phyloP scores from a whole-genome alignment of 35 echinoderm and acorn worm genomes.

The Apostichopus parvimensis region DNA sequence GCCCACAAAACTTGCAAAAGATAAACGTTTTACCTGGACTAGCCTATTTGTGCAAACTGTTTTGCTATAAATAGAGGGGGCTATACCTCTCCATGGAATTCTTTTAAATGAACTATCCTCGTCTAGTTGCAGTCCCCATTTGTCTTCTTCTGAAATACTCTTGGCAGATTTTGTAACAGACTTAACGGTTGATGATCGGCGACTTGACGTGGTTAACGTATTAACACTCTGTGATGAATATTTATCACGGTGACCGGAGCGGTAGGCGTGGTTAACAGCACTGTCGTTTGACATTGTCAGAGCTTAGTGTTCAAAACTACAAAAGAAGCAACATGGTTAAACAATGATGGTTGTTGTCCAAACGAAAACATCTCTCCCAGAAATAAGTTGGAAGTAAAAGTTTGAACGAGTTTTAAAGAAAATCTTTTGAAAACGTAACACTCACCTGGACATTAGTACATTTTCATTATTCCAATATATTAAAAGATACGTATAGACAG shows the following conservation, averaged over 20 bases:
- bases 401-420: too few relatives aligned
- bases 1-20: too few relatives aligned
- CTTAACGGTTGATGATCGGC: neutral
- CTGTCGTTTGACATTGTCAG: neutral
- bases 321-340: too few relatives aligned
- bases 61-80: neutral
- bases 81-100: conserved; percentile 20
- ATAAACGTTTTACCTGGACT: too few relatives aligned
- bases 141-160: neutral
- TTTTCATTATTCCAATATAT: too few relatives aligned
- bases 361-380: too few relatives aligned
- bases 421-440: too few relatives aligned
- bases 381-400: too few relatives aligned
- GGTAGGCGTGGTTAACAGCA: neutral
- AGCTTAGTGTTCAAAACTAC: neutral
- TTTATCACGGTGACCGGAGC: neutral
- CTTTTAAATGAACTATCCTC: neutral
- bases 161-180: neutral
- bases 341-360: too few relatives aligned
- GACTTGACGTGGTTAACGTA: neutral
- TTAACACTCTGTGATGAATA: neutral
- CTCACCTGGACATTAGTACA: too few relatives aligned
- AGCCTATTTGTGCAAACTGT: too few relatives aligned
- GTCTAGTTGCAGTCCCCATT: neutral
- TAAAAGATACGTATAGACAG: too few relatives aligned